Evolutionary conservation across 53 echinoderm and acorn worm genomes (phyloP).

Genomic region (Paracentrotus lividus): DNA sequence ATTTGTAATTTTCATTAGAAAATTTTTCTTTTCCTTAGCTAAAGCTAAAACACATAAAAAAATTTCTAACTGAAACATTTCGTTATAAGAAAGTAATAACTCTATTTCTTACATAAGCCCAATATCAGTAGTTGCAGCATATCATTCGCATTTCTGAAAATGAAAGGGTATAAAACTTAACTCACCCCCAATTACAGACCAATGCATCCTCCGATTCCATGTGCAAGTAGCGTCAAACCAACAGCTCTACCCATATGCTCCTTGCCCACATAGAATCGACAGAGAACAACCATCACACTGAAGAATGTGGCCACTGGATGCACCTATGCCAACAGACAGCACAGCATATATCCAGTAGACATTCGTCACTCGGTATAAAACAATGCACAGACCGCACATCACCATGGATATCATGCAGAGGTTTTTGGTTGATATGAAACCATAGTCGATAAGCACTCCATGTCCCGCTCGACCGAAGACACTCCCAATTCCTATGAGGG

Average conservation of each 20-base stretch:
- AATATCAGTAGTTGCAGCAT: too few species aligned
- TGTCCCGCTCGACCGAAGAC: background rate
- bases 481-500: slow-evolving; percentile 42
- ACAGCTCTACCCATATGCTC: slow-evolving; percentile 30
- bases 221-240: background rate
- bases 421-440: slow-evolving; percentile 10
- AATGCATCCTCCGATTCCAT: slow-evolving; percentile 2
- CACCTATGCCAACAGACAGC: background rate
- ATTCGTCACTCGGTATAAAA: background rate
- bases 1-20: too few species aligned
- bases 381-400: background rate
- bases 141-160: too few species aligned
- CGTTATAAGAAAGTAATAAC: too few species aligned
- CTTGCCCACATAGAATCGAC: slow-evolving; percentile 21
- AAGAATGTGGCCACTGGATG: background rate
- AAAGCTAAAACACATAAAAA: too few species aligned
- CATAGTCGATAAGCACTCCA: slow-evolving; percentile 21
- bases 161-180: too few species aligned
- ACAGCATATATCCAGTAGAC: background rate
- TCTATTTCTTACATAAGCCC: too few species aligned
- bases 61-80: too few species aligned
- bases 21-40: too few species aligned
- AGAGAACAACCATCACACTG: background rate
- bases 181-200: slow-evolving; percentile 46
- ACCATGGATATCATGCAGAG: slow-evolving; percentile 20